Evolutionary conservation across 1,140 invertebrate species (phyloP).

Genomic region (Drosophila lacertosa): DNA sequence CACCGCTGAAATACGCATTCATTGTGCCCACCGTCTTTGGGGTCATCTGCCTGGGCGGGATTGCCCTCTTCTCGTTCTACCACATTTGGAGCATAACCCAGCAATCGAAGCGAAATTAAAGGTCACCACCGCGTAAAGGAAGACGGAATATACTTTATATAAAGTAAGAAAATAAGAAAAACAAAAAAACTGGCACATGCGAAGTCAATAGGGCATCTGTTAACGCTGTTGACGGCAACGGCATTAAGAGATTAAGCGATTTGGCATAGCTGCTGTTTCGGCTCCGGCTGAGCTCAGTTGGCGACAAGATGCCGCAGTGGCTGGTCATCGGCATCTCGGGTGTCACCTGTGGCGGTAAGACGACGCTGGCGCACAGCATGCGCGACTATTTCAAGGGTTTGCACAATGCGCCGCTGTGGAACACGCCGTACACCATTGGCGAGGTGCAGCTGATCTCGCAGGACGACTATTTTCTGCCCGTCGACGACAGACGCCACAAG

Average conservation of each 20-base stretch:
- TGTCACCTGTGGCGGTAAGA: constrained; percentile 92
- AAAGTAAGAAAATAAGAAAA: too few species aligned
- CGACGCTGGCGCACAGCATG: constrained; percentile 87
- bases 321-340: constrained; percentile 90
- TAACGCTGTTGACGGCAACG: too few species aligned
- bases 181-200: neutral
- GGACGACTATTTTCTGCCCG: constrained; percentile 91
- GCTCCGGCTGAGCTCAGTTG: constrained; percentile 31
- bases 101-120: constrained; percentile 56
- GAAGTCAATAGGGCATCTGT: constrained; percentile 9
- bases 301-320: constrained; percentile 85
- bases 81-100: constrained; percentile 84
- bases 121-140: neutral
- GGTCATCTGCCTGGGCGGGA: constrained; percentile 87
- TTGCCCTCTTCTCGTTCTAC: constrained; percentile 87
- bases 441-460: constrained; percentile 88
- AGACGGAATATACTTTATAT: neutral
- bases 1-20: constrained; percentile 86
- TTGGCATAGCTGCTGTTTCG: neutral
- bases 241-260: constrained; percentile 35
- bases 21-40: constrained; percentile 87
- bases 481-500: constrained; percentile 88
- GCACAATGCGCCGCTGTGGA: constrained; percentile 61
- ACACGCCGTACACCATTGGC: constrained; percentile 81
- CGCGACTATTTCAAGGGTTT: constrained; percentile 84